These are phyloP conservation scores for Epistrophe grossulariae DNA, from an alignment of 2,888 invertebrate species.

Conservation along the genomic window DNA sequence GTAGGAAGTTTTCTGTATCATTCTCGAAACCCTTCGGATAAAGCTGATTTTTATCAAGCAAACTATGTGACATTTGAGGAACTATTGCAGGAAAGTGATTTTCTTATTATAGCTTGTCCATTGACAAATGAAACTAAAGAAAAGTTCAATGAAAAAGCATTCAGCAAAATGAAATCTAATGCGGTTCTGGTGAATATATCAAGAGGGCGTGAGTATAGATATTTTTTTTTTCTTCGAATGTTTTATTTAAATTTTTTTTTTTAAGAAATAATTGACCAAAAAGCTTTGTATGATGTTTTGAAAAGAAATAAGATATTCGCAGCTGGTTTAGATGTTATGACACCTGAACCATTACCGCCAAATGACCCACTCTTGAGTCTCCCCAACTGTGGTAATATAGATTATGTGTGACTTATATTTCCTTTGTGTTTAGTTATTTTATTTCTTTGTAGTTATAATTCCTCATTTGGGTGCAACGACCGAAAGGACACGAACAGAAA, in stretches of 20 bases:
- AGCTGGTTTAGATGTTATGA: constrained; percentile 96
- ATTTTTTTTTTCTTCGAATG: constrained; percentile 27
- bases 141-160: constrained; percentile 91
- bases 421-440: background rate
- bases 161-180: constrained; percentile 93
- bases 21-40: constrained; percentile 87
- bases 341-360: constrained; percentile 94
- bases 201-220: constrained; percentile 86
- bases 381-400: constrained; percentile 89
- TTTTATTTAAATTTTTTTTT: constrained; percentile 11
- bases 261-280: constrained; percentile 89
- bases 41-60: constrained; percentile 88
- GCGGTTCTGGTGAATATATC: constrained; percentile 95
- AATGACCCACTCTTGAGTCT: constrained; percentile 91
- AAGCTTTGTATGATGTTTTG: constrained; percentile 91
- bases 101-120: constrained; percentile 92
- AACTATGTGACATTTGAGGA: constrained; percentile 89
- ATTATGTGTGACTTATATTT: too few relatives aligned
- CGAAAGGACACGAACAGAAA: constrained; percentile 89
- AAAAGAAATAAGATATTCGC: constrained; percentile 90
- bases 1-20: constrained; percentile 89
- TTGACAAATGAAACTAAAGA: constrained; percentile 91
- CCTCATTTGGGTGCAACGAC: constrained; percentile 96
- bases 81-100: constrained; percentile 91
- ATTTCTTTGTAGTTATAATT: constrained; percentile 86